phyloP scores from a whole-genome alignment of 2,113 vertebrate species.

The Thalassoma bifasciatum region DNA sequence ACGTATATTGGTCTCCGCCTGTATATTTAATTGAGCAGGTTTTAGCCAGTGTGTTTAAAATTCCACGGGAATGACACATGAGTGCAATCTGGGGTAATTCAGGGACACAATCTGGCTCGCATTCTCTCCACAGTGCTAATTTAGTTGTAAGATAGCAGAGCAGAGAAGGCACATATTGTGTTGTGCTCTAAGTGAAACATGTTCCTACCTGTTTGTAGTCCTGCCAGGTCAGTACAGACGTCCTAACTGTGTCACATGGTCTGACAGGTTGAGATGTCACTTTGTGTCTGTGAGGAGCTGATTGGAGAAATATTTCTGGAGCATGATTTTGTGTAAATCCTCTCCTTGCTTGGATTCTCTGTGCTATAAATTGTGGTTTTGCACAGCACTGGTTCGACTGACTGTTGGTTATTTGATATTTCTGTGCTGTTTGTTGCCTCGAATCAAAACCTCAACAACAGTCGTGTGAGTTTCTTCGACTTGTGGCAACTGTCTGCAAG shows the following conservation, averaged over 20 bases:
- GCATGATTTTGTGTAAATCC: background rate
- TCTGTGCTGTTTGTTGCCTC: slow-evolving; percentile 15
- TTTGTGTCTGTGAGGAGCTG: slow-evolving; percentile 6
- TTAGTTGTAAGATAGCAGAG: slow-evolving; percentile 40
- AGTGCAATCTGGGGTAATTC: slow-evolving; percentile 63
- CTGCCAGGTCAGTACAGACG: slow-evolving; percentile 42
- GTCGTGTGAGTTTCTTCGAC: background rate
- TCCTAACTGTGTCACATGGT: slow-evolving; percentile 29
- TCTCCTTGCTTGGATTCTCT: background rate
- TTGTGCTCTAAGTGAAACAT: slow-evolving; percentile 14
- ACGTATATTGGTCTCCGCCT: slow-evolving; percentile 48
- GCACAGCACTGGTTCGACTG: slow-evolving; percentile 3
- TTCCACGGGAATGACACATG: slow-evolving; percentile 73
- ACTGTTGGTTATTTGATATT: slow-evolving; percentile 14
- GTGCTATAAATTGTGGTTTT: slow-evolving; percentile 18
- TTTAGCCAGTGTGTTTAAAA: slow-evolving; percentile 75
- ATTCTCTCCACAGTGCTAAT: slow-evolving; percentile 51
- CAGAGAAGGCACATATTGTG: slow-evolving; percentile 18
- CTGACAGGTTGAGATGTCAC: slow-evolving; percentile 33
- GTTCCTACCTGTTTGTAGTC: slow-evolving; percentile 24
- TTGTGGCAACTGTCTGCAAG: slow-evolving; percentile 4
- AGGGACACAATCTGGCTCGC: slow-evolving; percentile 65
- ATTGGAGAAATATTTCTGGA: slow-evolving; percentile 26
- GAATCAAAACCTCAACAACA: slow-evolving; percentile 6
- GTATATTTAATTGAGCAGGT: slow-evolving; percentile 73